These are phyloP conservation scores for Heterodera filipjevi DNA, from an alignment of 2,888 invertebrate genomes.

Conservation along the genomic window DNA sequence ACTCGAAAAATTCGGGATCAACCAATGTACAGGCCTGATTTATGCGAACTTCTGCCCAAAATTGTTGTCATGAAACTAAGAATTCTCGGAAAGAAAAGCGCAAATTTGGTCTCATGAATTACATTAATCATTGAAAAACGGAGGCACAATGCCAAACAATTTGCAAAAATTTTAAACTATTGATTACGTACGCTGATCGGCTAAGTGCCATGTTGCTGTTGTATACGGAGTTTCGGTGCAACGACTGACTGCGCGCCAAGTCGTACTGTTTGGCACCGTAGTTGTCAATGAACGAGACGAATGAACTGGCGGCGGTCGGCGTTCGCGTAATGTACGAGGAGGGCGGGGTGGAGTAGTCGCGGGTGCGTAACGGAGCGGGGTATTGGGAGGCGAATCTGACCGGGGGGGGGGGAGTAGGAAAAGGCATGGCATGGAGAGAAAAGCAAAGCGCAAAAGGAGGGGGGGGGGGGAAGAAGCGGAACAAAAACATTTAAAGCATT, in stretches of 20 bases:
- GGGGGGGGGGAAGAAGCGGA: no score
- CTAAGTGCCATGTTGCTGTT: constrained; percentile 54
- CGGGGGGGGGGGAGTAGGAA: neutral
- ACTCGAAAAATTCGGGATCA: no score
- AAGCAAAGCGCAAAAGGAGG: no score
- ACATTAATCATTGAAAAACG: no score
- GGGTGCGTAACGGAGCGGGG: constrained; percentile 60
- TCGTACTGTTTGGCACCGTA: constrained; percentile 60
- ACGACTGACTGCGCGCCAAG: constrained; percentile 54
- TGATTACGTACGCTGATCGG: constrained; percentile 50
- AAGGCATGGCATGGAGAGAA: no score
- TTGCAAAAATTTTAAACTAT: neutral
- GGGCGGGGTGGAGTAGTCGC: constrained; percentile 64
- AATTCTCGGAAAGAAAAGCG: no score
- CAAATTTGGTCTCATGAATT: no score
- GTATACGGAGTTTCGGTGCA: constrained; percentile 55
- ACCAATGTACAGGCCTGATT: no score
- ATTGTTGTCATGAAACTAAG: no score
- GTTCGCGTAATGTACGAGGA: constrained; percentile 53
- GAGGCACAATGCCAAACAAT: no score
- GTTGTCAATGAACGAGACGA: constrained; percentile 64
- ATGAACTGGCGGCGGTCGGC: constrained; percentile 58
- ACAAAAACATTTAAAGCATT: no score
- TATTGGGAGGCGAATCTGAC: constrained; percentile 41
- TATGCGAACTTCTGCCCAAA: no score